Evolutionary conservation across 2,797 vertebrate species (phyloP), one percentile per base, ranked within the genome.

Genomic region (Microctenopoma stevenorrisi): DNA sequence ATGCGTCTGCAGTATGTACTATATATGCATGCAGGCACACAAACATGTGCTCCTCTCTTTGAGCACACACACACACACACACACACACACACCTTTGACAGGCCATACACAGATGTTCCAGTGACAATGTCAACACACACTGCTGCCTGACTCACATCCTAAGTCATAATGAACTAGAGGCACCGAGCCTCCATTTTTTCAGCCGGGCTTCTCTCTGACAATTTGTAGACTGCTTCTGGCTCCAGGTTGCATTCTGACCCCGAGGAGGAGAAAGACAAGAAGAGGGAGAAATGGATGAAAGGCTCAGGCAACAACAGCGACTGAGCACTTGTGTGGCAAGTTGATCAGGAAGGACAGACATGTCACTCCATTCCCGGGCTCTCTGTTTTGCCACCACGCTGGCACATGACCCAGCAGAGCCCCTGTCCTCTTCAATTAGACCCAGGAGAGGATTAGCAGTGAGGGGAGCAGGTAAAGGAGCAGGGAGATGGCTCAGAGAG

Each of bases 111-210:
- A 89, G 80, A 83, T 85, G 84, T 86, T 87, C 72, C 83, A 60
- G 40, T 89, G 88, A 91, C 88, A 88, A 79, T 89, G 91, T 89
- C 91, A 91, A 86, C 85, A 88, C 79, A 84, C 26, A 66, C 70
- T 82, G 89, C 78, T 81, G 84, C 80, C 86, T 77, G 53, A 78
- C 83, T 87, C 87, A 55, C 86, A 85, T 70, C 74, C 80, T 53
- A 42, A 88, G 69, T 88, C 87, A 77, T 89, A 91, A 92, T 88
- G 84, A 91, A 91, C 74, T 86, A 65, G 68, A 86, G 81, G 59
- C 71, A 64, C 60, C 4, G 67, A 81, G 81, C 67, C 68, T 66
- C 47, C 67, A 48, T 77, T 82, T 68, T 82, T 78, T 86, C 77
- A 79, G 80, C 79, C 61, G 78, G 86, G 78, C 58, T 86, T 60